Base-by-base conservation (phyloP, 2,888 invertebrate genomes). In the Autographa gamma region DNA sequence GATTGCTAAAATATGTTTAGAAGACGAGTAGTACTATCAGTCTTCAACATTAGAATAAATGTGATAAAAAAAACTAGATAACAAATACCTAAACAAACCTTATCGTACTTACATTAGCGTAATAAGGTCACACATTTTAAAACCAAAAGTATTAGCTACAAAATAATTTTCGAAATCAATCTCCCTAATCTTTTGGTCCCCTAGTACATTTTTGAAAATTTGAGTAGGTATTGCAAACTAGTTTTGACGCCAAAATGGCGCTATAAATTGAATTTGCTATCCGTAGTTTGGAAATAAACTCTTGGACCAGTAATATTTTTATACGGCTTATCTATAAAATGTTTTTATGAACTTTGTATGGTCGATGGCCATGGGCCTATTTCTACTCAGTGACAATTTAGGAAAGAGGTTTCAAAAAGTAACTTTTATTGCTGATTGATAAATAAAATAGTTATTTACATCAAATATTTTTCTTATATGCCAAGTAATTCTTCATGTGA, bases 181-280 rank as follows among this genome's bases (percentile, higher is more conserved):
- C 73, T 72, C 61, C 59, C 58, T 18, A 31, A 2, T 11, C 3
- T 54, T 14, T 16, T 61, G 70, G 73, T 11, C 63, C 52, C 79
- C 76, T 78, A 58, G 79, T 79, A 73, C 41, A 59, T 70, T 78
- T 78, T 73, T 62, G 64, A 64, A 72, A 75, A 69, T 31, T 19
- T 38, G 8, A 61, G 13, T 58, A 2, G 34, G 43, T 7, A 2
- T 48, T 16, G 7, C 9, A 14, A 16, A 14, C 25, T 43, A 19
- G 19, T 19, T 56, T 25, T 4, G 19, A 3, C 13, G 6, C 19
- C 1, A 60, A 60, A 19, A 32, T 19, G 19, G 19, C 7, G 14
- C n/a, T 32, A 31, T n/a, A 7, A 38, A 67, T 70, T n/a, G 7
- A 13, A 16, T 61, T 19, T 25, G 11, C 16, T 58, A 32, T 14